Conservation (phyloP, 2,797 vertebrate genomes). For the Tinamus major region DNA sequence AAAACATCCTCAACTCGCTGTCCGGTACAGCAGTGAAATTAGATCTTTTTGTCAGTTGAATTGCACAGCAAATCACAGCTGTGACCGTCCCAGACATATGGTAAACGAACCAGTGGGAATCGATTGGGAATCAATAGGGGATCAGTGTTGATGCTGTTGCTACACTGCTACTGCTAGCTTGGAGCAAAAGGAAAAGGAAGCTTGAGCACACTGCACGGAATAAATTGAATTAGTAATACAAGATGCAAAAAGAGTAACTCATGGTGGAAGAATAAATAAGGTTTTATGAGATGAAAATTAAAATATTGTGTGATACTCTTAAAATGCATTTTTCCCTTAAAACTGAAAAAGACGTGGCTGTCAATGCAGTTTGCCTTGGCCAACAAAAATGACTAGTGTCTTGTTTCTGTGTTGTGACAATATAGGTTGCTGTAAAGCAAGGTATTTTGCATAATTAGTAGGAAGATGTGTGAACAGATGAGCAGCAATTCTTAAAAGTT, state of each 20-base stretch:
- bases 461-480: conserved; percentile 52
- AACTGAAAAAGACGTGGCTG: background rate
- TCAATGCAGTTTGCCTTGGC: conserved; percentile 2
- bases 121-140: background rate
- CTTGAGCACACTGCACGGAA: rapidly evolving
- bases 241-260: rapidly evolving
- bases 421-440: background rate
- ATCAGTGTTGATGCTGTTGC: rapidly evolving
- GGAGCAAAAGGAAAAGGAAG: background rate
- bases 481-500: conserved; percentile 44
- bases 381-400: background rate
- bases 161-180: rapidly evolving
- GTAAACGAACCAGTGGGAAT: background rate
- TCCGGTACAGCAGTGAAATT: background rate
- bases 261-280: rapidly evolving
- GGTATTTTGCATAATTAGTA: conserved; percentile 51
- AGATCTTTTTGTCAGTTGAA: background rate
- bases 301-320: background rate
- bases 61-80: background rate
- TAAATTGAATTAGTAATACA: background rate
- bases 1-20: background rate
- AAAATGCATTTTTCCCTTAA: background rate
- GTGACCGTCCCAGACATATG: background rate
- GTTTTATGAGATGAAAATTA: background rate
- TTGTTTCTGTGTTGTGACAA: background rate